Conservation (phyloP, 2,888 invertebrate genomes). For the Lagria hirta region DNA sequence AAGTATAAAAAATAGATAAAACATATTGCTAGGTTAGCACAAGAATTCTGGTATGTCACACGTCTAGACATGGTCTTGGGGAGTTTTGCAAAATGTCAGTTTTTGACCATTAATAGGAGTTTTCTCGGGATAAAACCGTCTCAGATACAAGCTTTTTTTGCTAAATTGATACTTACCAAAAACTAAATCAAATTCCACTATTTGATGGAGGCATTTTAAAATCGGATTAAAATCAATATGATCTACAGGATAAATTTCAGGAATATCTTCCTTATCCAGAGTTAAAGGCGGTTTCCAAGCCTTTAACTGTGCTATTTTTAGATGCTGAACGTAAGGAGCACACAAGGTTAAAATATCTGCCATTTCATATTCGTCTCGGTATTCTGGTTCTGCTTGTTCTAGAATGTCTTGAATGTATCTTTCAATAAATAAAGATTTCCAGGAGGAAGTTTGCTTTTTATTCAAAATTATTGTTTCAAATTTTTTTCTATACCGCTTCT, state of each 20-base stretch:
- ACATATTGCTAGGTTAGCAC: too few relatives aligned
- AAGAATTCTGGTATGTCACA: too few relatives aligned
- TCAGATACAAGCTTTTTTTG: constrained; percentile 1
- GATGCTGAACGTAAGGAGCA: constrained; percentile 57
- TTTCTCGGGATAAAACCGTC: background rate
- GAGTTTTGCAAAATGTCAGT: too few relatives aligned
- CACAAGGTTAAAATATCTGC: constrained; percentile 44
- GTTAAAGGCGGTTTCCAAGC: constrained; percentile 58
- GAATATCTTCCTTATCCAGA: constrained; percentile 49
- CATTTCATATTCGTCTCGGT: constrained; percentile 48
- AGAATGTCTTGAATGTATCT: constrained; percentile 47
- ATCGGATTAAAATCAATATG: constrained; percentile 64
- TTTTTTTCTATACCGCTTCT: constrained; percentile 55
- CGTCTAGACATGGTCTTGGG: too few relatives aligned
- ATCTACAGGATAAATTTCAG: constrained; percentile 53
- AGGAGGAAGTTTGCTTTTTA: constrained; percentile 44
- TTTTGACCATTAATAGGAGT: background rate
- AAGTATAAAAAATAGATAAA: too few relatives aligned
- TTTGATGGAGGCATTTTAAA: constrained; percentile 56
- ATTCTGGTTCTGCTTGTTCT: constrained; percentile 51
- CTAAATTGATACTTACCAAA: too few relatives aligned
- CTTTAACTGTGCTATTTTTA: constrained; percentile 59
- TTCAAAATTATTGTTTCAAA: constrained; percentile 41
- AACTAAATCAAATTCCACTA: constrained; percentile 57
- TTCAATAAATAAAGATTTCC: constrained; percentile 52